Evolutionary conservation across 2,888 invertebrate species (phyloP).

Genomic region (Heliconius charithonia): DNA sequence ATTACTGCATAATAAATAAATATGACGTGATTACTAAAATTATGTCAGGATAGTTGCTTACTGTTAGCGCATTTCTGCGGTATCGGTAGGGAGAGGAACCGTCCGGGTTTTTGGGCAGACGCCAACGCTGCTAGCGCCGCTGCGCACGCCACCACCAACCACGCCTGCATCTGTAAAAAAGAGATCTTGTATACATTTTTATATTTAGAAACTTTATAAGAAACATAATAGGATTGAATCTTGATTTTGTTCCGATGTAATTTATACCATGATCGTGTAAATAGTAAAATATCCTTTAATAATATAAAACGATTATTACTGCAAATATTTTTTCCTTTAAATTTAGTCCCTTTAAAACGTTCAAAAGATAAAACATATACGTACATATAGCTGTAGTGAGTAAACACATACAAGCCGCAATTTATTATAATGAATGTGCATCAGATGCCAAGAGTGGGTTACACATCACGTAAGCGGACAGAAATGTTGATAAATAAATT

Average conservation of each 20-base stretch:
- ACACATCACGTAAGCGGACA: conserved; percentile 48
- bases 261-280: not conserved
- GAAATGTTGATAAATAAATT: conserved; percentile 48
- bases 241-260: not conserved
- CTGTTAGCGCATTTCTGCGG: conserved; percentile 92
- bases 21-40: not conserved
- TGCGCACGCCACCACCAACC: conserved; percentile 83
- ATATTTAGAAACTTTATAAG: not conserved
- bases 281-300: not conserved
- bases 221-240: not conserved
- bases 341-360: not conserved
- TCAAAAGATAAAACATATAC: not conserved
- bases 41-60: conserved; percentile 82
- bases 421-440: conserved; percentile 37
- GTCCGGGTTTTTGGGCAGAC: conserved; percentile 89
- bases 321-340: not conserved
- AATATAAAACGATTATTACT: not conserved
- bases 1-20: not conserved
- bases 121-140: conserved; percentile 83
- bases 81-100: conserved; percentile 92
- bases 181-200: not conserved
- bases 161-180: conserved; percentile 87
- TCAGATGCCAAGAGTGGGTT: conserved; percentile 33
- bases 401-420: conserved; percentile 24
- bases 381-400: not conserved